A percentile compares a stretch with the other conserved stretches of the same genome.
Conservation (phyloP, 1,140 invertebrate genomes). For the Adelges cooleyi region DNA sequence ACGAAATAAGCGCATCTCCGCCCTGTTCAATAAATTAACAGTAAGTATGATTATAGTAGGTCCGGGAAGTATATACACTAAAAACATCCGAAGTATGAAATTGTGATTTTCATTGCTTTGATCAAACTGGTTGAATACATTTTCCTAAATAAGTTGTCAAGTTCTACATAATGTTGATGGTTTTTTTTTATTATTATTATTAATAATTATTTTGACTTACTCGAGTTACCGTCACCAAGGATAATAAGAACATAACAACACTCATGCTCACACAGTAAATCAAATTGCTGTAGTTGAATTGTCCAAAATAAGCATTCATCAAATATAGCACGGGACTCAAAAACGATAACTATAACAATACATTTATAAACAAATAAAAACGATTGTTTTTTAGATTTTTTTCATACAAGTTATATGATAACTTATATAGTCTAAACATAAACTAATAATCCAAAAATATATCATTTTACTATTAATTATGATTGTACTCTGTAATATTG, state of each 20-base stretch:
- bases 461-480: too few relatives aligned
- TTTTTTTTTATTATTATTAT: background rate
- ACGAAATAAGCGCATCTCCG: background rate
- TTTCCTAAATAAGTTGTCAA: too few relatives aligned
- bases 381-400: too few relatives aligned
- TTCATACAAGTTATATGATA: too few relatives aligned
- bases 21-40: background rate
- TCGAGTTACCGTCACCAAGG: background rate
- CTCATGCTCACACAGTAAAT: background rate
- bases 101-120: too few relatives aligned
- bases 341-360: background rate
- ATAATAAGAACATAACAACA: background rate
- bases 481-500: too few relatives aligned
- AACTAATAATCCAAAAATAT: too few relatives aligned
- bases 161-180: background rate
- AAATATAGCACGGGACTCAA: background rate
- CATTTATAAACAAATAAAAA: too few relatives aligned
- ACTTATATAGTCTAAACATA: too few relatives aligned
- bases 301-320: background rate
- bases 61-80: too few relatives aligned
- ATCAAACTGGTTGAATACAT: too few relatives aligned
- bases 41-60: background rate
- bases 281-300: background rate
- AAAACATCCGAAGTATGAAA: too few relatives aligned
- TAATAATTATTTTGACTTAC: background rate